Evolutionary conservation across 2,797 vertebrate species (phyloP).

Genomic region (Pachyuromys duprasi): DNA sequence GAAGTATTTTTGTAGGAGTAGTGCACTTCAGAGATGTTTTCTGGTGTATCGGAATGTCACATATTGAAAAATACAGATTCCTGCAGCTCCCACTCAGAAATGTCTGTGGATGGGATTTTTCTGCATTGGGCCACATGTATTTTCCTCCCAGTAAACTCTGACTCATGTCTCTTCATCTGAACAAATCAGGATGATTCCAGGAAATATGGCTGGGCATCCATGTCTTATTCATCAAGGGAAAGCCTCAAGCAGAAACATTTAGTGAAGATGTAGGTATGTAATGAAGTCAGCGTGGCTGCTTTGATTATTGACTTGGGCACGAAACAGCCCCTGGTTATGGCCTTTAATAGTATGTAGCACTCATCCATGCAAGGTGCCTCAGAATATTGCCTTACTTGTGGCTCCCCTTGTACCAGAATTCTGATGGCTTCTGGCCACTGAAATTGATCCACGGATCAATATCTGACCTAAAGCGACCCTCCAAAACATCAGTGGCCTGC

Average conservation of each 20-base stretch:
- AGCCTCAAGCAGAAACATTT: neutral
- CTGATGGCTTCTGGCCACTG: neutral
- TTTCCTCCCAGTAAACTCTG: slow-evolving; percentile 54
- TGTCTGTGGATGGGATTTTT: neutral
- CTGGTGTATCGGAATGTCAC: slow-evolving; percentile 2
- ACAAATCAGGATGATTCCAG: neutral
- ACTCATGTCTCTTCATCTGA: slow-evolving; percentile 37
- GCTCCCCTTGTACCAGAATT: neutral
- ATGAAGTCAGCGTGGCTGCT: neutral
- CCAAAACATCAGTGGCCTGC: neutral
- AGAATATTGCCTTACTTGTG: neutral
- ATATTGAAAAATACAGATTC: slow-evolving; percentile 8
- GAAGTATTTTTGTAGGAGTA: neutral
- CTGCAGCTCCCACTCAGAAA: neutral
- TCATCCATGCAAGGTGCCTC: neutral
- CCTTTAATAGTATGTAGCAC: neutral
- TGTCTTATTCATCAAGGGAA: slow-evolving; percentile 17
- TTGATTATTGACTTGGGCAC: neutral
- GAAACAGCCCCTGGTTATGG: too few species aligned
- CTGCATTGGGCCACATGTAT: neutral
- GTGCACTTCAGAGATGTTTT: slow-evolving; percentile 42
- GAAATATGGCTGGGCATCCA: neutral
- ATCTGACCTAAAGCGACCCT: slow-evolving; percentile 18
- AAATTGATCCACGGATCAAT: neutral
- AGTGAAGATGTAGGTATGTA: neutral